A percentile compares a stretch with the other conserved stretches of the same genome.
Evolutionary conservation across 2,888 invertebrate species (phyloP).

Genomic region (Drosophila prolongata): DNA sequence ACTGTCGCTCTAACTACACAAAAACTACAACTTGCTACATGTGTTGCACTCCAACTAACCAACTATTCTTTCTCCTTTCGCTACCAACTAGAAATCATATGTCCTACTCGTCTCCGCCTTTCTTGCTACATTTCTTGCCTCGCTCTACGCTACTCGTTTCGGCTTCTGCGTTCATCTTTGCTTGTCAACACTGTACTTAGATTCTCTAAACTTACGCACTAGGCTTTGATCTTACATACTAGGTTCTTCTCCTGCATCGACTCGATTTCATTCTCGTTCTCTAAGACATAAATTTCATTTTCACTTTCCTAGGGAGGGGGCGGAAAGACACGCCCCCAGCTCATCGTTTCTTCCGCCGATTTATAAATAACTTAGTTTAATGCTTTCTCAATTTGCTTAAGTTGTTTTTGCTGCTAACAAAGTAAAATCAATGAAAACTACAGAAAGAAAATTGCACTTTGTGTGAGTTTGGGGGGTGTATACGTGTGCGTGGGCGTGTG

Average conservation of each 20-base stretch:
- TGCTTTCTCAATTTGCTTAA: slow-evolving; percentile 49
- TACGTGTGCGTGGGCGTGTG: slow-evolving; percentile 13
- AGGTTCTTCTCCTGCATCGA: slow-evolving; percentile 38
- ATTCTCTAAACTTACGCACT: slow-evolving; percentile 63
- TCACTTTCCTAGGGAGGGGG: slow-evolving; percentile 28
- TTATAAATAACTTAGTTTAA: slow-evolving; percentile 60
- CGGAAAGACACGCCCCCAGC: slow-evolving; percentile 9
- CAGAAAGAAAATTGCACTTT: slow-evolving; percentile 62
- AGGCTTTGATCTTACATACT: slow-evolving; percentile 70
- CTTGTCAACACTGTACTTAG: slow-evolving; percentile 61
- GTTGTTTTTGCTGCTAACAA: slow-evolving; percentile 50
- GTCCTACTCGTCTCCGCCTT: slow-evolving; percentile 46
- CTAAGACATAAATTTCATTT: slow-evolving; percentile 41
- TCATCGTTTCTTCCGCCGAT: slow-evolving; percentile 7
- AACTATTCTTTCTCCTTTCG: slow-evolving; percentile 43
- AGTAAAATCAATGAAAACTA: slow-evolving; percentile 41
- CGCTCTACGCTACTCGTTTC: slow-evolving; percentile 14
- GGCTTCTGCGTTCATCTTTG: slow-evolving; percentile 27
- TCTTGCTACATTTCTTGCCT: slow-evolving; percentile 28
- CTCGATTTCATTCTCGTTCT: slow-evolving; percentile 34
- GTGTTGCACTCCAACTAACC: slow-evolving; percentile 44
- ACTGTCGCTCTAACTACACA: slow-evolving; percentile 67
- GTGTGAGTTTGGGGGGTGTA: slow-evolving; percentile 27
- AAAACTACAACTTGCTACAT: slow-evolving; percentile 59
- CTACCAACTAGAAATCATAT: slow-evolving; percentile 67